phyloP scores from a whole-genome alignment of 2,797 vertebrate species.

The Macrochelys suwanniensis region DNA sequence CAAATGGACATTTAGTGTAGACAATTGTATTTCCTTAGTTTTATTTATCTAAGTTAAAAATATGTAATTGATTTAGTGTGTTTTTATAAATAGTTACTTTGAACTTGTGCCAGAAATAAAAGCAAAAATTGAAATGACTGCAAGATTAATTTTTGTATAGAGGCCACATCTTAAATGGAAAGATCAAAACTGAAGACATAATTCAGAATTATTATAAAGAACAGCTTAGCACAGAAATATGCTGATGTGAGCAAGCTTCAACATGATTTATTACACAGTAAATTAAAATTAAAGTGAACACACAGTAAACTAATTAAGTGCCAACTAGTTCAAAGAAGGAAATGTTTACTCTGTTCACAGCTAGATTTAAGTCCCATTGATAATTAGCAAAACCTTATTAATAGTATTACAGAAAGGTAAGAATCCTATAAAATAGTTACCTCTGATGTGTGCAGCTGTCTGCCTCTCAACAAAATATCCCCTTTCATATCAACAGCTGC shows the following conservation, averaged over 20 bases:
- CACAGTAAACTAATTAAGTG: constrained; percentile 35
- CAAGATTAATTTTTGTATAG: constrained; percentile 21
- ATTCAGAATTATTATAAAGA: constrained; percentile 42
- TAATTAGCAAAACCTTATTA: constrained; percentile 20
- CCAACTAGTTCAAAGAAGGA: not conserved
- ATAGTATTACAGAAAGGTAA: not conserved
- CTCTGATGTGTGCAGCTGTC: not conserved
- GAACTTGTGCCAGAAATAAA: constrained; percentile 2
- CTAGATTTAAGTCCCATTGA: constrained; percentile 31
- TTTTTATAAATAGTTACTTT: constrained; percentile 40
- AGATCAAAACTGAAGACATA: not conserved
- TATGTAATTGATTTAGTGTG: not conserved
- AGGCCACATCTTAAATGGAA: not conserved
- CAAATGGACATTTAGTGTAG: not conserved
- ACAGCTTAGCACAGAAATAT: not conserved
- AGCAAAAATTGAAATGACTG: constrained; percentile 5
- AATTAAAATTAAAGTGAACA: constrained; percentile 5
- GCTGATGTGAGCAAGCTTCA: constrained; percentile 13
- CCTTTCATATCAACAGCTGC: not conserved
- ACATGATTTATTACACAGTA: constrained; percentile 37
- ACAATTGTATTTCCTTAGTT: not conserved
- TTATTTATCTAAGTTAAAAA: constrained; percentile 21
- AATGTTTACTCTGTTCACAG: constrained; percentile 26
- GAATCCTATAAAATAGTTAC: not conserved
- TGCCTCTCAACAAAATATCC: not conserved